phyloP scores from a whole-genome alignment of 2,888 invertebrate species.

The Eremobia ochroleuca region DNA sequence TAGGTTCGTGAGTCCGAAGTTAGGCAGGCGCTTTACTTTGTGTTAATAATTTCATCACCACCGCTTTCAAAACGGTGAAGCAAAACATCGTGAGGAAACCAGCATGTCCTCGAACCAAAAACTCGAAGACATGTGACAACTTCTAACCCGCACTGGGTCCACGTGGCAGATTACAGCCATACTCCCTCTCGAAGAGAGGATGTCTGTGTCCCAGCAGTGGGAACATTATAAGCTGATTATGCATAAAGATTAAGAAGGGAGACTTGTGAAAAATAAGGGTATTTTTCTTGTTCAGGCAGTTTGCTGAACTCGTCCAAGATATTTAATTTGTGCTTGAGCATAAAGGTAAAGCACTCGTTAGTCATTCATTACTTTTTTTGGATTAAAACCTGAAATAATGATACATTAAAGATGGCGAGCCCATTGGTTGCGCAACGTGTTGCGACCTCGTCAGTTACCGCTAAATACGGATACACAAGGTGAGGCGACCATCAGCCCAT shows the following conservation, averaged over 20 bases:
- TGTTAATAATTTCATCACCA: neutral
- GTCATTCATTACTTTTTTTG: conserved; percentile 66
- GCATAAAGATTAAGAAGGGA: neutral
- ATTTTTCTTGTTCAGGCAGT: neutral
- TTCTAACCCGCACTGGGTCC: neutral
- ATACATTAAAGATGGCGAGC: conserved; percentile 79
- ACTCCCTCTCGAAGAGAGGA: neutral
- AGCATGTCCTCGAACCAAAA: neutral
- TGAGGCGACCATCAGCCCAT: conserved; percentile 83
- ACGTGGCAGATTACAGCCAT: neutral
- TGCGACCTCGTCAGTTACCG: conserved; percentile 86
- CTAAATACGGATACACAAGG: conserved; percentile 87
- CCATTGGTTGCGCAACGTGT: conserved; percentile 80
- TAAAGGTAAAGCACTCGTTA: conserved; percentile 42
- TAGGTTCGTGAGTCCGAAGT: too few relatives aligned
- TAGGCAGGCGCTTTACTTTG: too few relatives aligned
- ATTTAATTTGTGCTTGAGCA: conserved; percentile 11
- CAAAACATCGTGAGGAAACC: neutral
- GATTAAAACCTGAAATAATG: conserved; percentile 74
- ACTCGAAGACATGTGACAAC: neutral
- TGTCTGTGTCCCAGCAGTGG: neutral
- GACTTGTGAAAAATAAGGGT: neutral
- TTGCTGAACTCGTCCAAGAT: neutral
- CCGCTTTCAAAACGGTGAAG: neutral
- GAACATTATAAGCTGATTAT: neutral